Percentiles rank a stretch among this genome's conserved stretches.
phyloP scores from a whole-genome alignment of 2,113 vertebrate genomes.

The Paramisgurnus dabryanus region DNA sequence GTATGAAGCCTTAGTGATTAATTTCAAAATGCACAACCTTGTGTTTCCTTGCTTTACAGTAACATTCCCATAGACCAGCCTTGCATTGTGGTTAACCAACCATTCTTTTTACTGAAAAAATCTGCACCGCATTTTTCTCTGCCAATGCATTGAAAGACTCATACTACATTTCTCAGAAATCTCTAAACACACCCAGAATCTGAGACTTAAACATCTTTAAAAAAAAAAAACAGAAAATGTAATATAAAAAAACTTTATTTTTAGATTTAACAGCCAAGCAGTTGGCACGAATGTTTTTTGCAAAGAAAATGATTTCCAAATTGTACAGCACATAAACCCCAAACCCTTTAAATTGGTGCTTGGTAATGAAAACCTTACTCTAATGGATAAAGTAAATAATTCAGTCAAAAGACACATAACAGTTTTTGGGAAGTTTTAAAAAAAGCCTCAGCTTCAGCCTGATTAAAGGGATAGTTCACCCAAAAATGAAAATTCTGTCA shows the following conservation, averaged over 20 bases:
- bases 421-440: conserved; percentile 1
- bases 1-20: conserved; percentile 17
- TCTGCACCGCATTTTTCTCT: conserved; percentile 2
- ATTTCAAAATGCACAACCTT: conserved; percentile 23
- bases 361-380: conserved; percentile 3
- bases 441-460: too few relatives aligned
- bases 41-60: conserved; percentile 26
- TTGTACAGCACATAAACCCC: conserved; percentile 40
- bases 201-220: conserved; percentile 27
- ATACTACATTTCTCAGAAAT: conserved; percentile 16
- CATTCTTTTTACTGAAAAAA: conserved; percentile 23
- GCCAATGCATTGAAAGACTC: conserved; percentile 23
- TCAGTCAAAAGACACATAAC: conserved; percentile 16
- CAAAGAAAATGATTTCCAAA: conserved; percentile 16
- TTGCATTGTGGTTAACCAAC: conserved; percentile 11
- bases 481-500: too few relatives aligned
- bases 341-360: conserved; percentile 3
- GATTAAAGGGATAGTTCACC: too few relatives aligned
- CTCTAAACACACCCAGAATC: conserved; percentile 20
- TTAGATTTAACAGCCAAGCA: not conserved
- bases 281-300: conserved; percentile 24
- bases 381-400: conserved; percentile 13
- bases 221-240: conserved; percentile 33
- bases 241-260: conserved; percentile 22
- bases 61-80: conserved; percentile 19